Conservation (phyloP, 30 jellyfish, hydroid and myxozoan species). For the Sanderia malayensis region DNA sequence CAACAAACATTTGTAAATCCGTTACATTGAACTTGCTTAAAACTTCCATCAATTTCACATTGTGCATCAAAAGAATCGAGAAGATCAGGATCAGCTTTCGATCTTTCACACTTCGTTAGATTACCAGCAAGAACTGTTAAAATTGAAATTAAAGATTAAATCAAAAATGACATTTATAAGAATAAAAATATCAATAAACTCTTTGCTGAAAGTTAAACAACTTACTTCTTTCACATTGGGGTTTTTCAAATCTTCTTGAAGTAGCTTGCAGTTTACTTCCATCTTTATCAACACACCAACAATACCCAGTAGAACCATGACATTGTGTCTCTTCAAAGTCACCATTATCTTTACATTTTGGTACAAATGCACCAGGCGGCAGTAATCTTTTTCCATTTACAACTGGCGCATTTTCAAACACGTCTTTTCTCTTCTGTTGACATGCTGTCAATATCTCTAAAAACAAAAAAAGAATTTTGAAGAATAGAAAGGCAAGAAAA, state of each 20-base stretch:
- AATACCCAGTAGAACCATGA: constrained; percentile 88
- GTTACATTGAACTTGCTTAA: constrained; percentile 52
- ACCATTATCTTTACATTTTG: constrained; percentile 76
- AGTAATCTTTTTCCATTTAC: constrained; percentile 36
- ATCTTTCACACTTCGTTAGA: constrained; percentile 33
- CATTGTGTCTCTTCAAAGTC: constrained; percentile 66
- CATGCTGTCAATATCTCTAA: constrained; percentile 19
- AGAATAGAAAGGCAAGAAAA: too few species aligned
- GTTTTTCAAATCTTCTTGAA: constrained; percentile 20
- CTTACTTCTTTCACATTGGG: constrained; percentile 58
- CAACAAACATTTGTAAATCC: constrained; percentile 52
- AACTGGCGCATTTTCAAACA: constrained; percentile 16
- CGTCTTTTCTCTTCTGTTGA: constrained; percentile 27
- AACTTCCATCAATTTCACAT: constrained; percentile 69
- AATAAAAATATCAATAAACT: neutral
- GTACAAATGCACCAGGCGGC: constrained; percentile 62
- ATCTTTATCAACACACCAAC: constrained; percentile 80
- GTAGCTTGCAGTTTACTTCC: constrained; percentile 64
- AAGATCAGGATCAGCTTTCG: neutral
- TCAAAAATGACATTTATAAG: neutral
- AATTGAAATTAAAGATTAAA: neutral
- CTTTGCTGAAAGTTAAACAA: neutral
- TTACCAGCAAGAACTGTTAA: constrained; percentile 37
- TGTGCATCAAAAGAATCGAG: constrained; percentile 40
- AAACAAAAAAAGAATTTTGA: neutral